Conservation (phyloP, 2,797 vertebrate species). For the Lagocephalus sceleratus region DNA sequence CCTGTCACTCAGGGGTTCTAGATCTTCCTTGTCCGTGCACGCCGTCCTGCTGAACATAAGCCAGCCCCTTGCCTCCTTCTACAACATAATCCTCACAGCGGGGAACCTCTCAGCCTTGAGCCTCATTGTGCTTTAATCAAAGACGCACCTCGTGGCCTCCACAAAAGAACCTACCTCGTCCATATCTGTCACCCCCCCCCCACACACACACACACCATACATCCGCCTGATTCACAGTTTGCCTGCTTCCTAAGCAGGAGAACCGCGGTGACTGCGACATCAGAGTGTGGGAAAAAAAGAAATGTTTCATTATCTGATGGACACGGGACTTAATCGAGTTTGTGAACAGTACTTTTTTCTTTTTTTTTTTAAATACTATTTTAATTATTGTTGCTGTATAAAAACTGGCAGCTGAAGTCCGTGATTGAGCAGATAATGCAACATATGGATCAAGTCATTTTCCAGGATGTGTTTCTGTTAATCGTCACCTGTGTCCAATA, state of each 20-base stretch:
- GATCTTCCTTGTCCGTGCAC: no score
- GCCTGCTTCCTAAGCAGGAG: constrained; percentile 35
- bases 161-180: constrained; percentile 49
- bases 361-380: no score
- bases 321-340: constrained; percentile 21
- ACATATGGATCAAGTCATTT: no score
- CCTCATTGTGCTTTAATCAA: constrained; percentile 54
- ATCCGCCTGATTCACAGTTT: constrained; percentile 34
- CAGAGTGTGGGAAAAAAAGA: constrained; percentile 33
- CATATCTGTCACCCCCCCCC: constrained; percentile 50
- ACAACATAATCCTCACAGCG: constrained; percentile 42
- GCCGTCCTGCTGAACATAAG: neutral
- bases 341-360: no score
- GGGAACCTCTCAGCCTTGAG: constrained; percentile 41
- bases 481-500: no score
- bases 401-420: constrained; percentile 3
- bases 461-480: no score
- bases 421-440: no score
- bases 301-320: constrained; percentile 45
- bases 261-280: constrained; percentile 47
- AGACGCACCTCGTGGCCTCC: constrained; percentile 41
- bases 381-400: neutral
- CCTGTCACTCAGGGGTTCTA: no score
- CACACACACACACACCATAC: constrained; percentile 4
- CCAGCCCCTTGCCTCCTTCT: constrained; percentile 12